Evolutionary conservation across 2,113 vertebrate genomes (phyloP).

Genomic region (Melanotaenia duboulayi): DNA sequence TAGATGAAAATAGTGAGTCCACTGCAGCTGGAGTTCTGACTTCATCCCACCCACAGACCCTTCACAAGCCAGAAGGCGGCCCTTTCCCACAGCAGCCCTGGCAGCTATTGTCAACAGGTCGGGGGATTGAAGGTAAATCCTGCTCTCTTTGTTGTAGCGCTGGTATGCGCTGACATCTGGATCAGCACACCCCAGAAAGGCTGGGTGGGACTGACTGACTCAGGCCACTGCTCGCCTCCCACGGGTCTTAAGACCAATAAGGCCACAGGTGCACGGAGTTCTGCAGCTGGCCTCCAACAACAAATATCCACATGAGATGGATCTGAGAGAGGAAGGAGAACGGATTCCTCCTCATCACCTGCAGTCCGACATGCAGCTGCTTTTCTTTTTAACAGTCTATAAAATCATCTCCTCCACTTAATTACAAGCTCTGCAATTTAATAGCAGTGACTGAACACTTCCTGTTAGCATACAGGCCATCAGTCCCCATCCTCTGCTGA

Average conservation of each 20-base stretch:
- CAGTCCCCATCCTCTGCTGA: constrained; percentile 4
- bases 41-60: constrained; percentile 10
- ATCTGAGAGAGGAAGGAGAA: constrained; percentile 6
- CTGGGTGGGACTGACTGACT: constrained; percentile 38
- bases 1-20: too few relatives aligned
- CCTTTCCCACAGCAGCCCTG: constrained; percentile 64
- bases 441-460: too few relatives aligned
- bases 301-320: constrained; percentile 43
- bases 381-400: not conserved
- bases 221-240: constrained; percentile 45
- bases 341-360: not conserved
- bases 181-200: constrained; percentile 43
- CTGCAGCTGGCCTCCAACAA: constrained; percentile 47
- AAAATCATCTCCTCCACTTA: not conserved
- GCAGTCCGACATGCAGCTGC: not conserved
- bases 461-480: constrained; percentile 18
- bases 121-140: constrained; percentile 65
- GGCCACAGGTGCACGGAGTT: constrained; percentile 32
- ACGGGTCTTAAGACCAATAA: constrained; percentile 66
- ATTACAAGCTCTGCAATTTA: not conserved
- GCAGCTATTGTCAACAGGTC: constrained; percentile 70
- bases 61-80: constrained; percentile 2
- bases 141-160: constrained; percentile 51
- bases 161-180: constrained; percentile 73
- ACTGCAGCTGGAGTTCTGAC: not conserved